Conservation (phyloP, 2,113 vertebrate genomes). For the Chionodraco myersi region DNA sequence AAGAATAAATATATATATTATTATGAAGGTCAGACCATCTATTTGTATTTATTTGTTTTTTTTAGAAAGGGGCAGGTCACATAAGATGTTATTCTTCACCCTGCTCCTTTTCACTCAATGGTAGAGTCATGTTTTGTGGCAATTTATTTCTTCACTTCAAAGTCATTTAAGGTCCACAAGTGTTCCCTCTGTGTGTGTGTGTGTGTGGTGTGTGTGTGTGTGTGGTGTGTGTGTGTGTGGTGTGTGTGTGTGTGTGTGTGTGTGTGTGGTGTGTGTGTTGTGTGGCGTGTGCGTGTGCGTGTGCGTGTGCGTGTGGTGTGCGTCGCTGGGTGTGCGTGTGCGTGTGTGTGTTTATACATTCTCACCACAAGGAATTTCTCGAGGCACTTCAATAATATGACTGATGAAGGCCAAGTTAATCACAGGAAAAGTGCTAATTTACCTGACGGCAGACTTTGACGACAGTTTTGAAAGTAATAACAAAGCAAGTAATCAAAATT, state of each 20-base stretch:
- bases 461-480: slow-evolving; percentile 20
- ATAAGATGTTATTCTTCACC: too few relatives aligned
- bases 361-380: slow-evolving; percentile 25
- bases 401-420: slow-evolving; percentile 7
- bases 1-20: too few relatives aligned
- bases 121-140: not conserved
- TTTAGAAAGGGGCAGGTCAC: too few relatives aligned
- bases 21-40: too few relatives aligned
- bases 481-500: slow-evolving; percentile 52
- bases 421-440: not conserved
- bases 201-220: too few relatives aligned
- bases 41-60: too few relatives aligned
- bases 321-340: not conserved
- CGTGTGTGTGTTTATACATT: not conserved
- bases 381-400: slow-evolving; percentile 23
- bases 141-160: too few relatives aligned
- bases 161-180: too few relatives aligned
- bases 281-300: not conserved
- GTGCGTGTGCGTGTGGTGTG: not conserved
- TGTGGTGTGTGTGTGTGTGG: too few relatives aligned
- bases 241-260: not conserved
- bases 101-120: too few relatives aligned
- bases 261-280: not conserved
- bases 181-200: too few relatives aligned
- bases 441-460: slow-evolving; percentile 36